Evolutionary conservation across 1,140 invertebrate genomes (phyloP), one percentile per base, ranked within the genome.

Genomic region (Octopus bimaculoides): DNA sequence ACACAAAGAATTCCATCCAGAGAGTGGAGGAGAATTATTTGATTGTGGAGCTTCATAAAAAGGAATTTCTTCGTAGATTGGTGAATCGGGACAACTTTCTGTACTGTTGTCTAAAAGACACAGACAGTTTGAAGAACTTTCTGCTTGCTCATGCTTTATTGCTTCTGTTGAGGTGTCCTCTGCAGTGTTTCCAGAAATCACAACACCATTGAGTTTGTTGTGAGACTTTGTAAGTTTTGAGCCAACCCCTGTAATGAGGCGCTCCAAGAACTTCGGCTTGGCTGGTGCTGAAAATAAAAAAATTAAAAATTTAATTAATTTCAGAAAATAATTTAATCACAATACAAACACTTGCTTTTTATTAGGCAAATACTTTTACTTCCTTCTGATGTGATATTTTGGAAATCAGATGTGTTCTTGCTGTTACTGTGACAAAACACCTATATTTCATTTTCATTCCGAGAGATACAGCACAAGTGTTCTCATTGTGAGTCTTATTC

Each of bases 181-280:
- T 55, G 81, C 79, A 10, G n/a, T 75, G 7, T 52, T 75, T 26
- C 54, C 77, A 26, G 81, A 75, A 56, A 73, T 66, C 14, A 54
- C 54, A 41, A 77, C 78, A 26, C 54, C 52, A 77, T 77, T 75
- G 26, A 79, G 61, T 52, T 75, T 76, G 20, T 78, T 74, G 9
- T 80, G 77, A 9, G 82, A 81, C 75, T 81, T 84, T 52, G 55
- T 80, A 26, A 79, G 69, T 7, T 75, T 75, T 14, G 80, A 78
- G 17, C 83, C 77, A 10, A 81, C 81, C 54, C 84, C 82, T 54
- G 80, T 83, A 54, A 86, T 83, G 41, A 86, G 56, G 26, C 81
- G 81, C 61, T 86, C 83, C 54, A 86, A 80, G 80, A 86, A 86
- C 77, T 85, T 86, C 17, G 85, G 85, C 77, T 84, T 86, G 71